phyloP scores from a whole-genome alignment of 2,888 invertebrate genomes.

The Clanis bilineata region DNA sequence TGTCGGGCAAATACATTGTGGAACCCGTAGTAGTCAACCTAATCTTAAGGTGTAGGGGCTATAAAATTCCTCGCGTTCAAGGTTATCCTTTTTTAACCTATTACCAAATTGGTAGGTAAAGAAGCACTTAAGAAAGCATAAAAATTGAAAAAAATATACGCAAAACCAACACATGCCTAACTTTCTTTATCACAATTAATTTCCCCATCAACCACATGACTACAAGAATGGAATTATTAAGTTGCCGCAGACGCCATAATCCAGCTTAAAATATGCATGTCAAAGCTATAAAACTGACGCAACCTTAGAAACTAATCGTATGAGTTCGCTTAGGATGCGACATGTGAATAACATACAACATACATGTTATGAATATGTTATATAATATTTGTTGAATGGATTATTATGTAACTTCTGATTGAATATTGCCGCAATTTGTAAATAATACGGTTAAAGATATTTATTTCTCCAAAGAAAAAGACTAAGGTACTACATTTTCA shows the following conservation, averaged over 20 bases:
- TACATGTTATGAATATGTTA: not conserved
- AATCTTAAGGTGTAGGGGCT: no score
- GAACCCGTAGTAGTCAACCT: no score
- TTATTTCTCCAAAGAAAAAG: no score
- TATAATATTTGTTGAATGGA: not conserved
- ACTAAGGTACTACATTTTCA: no score
- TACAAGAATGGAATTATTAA: conserved; percentile 3
- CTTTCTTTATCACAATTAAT: not conserved
- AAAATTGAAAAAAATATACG: not conserved
- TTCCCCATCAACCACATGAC: not conserved
- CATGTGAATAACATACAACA: no score
- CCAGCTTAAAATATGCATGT: conserved; percentile 7
- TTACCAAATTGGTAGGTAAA: no score
- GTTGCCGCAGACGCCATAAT: not conserved
- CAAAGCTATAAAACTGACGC: conserved; percentile 1
- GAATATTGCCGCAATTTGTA: not conserved
- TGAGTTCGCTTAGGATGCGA: not conserved
- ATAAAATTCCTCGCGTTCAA: no score
- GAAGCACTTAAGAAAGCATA: no score
- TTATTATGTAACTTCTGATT: not conserved
- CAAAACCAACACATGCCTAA: not conserved
- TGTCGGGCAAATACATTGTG: no score
- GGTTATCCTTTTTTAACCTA: no score
- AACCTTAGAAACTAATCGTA: not conserved
- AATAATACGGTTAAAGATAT: no score